Evolutionary conservation across 2,797 vertebrate genomes (phyloP).

Genomic region (Halcyon leucocephala): DNA sequence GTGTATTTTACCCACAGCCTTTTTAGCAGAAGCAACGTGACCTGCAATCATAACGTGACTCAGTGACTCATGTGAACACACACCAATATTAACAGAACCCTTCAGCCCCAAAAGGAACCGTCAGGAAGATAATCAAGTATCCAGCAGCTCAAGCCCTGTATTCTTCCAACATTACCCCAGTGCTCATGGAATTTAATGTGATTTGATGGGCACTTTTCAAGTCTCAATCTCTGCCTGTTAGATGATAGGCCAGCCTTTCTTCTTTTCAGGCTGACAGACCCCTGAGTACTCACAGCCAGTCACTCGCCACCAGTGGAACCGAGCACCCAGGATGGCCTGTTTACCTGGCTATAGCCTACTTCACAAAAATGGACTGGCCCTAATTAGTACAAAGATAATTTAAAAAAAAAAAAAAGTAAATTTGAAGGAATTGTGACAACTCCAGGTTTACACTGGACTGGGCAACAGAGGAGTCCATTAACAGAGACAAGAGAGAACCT

Average conservation of each 20-base stretch:
- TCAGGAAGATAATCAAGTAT: background rate
- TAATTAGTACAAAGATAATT: background rate
- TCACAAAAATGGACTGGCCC: background rate
- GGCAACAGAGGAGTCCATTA: background rate
- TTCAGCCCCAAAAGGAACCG: background rate
- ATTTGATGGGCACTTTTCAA: background rate
- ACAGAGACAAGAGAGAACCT: background rate
- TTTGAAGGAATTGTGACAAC: background rate
- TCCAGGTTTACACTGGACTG: background rate
- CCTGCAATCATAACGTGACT: background rate
- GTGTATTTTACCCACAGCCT: background rate
- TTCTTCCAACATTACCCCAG: background rate
- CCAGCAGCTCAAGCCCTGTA: background rate
- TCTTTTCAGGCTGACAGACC: background rate
- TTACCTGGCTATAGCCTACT: background rate
- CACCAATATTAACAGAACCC: background rate
- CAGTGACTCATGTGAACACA: background rate
- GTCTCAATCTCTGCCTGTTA: background rate
- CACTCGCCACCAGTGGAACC: background rate
- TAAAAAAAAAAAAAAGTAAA: background rate
- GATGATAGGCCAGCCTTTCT: background rate
- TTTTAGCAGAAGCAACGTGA: background rate
- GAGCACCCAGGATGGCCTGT: background rate
- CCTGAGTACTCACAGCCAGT: background rate
- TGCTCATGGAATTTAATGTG: rapidly evolving